phyloP scores from a whole-genome alignment of 2,113 vertebrate species.

The Labeo catla region DNA sequence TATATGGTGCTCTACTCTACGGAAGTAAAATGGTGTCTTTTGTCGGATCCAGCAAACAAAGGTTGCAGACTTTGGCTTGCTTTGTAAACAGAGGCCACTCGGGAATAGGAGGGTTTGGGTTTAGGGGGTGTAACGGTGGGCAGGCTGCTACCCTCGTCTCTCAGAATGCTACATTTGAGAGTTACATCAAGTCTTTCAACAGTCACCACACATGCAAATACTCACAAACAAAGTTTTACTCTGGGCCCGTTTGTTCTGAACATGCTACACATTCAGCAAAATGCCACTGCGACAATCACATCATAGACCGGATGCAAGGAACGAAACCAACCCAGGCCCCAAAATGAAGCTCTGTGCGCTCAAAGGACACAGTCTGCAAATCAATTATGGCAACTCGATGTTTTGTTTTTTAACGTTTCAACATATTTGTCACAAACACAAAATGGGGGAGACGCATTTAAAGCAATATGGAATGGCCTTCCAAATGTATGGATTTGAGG shows the following conservation, averaged over 20 bases:
- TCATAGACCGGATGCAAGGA: slow-evolving; percentile 47
- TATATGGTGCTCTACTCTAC: slow-evolving; percentile 40
- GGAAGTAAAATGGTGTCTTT: slow-evolving; percentile 54
- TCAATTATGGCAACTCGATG: neutral
- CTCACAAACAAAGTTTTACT: slow-evolving; percentile 58
- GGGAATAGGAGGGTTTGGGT: slow-evolving; percentile 22
- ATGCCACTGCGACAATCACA: slow-evolving; percentile 63
- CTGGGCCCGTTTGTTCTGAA: slow-evolving; percentile 62
- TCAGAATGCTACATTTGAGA: slow-evolving; percentile 70
- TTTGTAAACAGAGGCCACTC: slow-evolving; percentile 63
- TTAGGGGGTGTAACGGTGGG: neutral
- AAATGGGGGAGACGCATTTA: neutral
- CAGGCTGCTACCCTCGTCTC: slow-evolving; percentile 45
- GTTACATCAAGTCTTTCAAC: slow-evolving; percentile 61
- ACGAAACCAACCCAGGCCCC: slow-evolving; percentile 49
- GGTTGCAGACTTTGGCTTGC: slow-evolving; percentile 74
- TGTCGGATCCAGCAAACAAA: slow-evolving; percentile 62
- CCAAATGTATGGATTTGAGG: neutral
- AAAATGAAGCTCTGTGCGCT: neutral
- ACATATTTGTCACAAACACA: neutral
- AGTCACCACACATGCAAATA: slow-evolving; percentile 73
- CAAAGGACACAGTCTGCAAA: neutral
- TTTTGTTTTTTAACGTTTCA: neutral
- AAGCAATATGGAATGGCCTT: neutral
- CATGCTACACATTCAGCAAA: slow-evolving; percentile 74